Evolutionary conservation across 1,140 invertebrate species (phyloP), one percentile per base, ranked within the genome.

Genomic region (Oscheius sp.): DNA sequence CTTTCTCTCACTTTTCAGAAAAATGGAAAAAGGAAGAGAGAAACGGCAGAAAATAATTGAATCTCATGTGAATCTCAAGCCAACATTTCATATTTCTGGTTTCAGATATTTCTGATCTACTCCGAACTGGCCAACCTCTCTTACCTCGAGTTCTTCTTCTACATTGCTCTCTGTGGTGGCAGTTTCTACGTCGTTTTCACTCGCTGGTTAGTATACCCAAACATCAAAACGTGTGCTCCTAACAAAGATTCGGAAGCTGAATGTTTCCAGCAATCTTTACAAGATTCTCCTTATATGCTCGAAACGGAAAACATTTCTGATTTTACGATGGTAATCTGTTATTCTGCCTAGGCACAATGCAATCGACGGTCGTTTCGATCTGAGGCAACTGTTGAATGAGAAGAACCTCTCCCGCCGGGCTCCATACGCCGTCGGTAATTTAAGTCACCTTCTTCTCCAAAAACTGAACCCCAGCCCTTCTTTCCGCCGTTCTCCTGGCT

Each of bases 311-410:
- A n/a, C n/a, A 4, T 13, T 13, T 7, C 7, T 55, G 7, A 55
- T 55, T 10, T 23, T 15, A 55, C 49, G 7, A 7, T 4, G 7
- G 4, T 15, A 55, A 23, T 20, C 7, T 4, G 23, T 20, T 4
- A 23, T 55, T 55, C 4, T 55, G n/a, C n/a, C 28, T 7, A 55
- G 67, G 67, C 45, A 58, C 26, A 58, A 59, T n/a, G 55, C 35
- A 31, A 59, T 68, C 34, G 67, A 68, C 35, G 67, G 67, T 23
- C 67, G 67, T 2, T 68, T 58, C 52, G 67, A 68, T 42, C 32
- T 68, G 34, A 23, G 45, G 29, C 55, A 58, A 4, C 23, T 55
- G 46, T 38, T 59, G 7, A 68, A 58, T 23, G 3, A 32, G 20
- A 55, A 59, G 15, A 67, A 67, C 20, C 36, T 68, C 34, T 36